These are phyloP conservation scores for Eurystomus glaucurus DNA, from an alignment of 2,797 vertebrate species.

Conservation along the genomic window DNA sequence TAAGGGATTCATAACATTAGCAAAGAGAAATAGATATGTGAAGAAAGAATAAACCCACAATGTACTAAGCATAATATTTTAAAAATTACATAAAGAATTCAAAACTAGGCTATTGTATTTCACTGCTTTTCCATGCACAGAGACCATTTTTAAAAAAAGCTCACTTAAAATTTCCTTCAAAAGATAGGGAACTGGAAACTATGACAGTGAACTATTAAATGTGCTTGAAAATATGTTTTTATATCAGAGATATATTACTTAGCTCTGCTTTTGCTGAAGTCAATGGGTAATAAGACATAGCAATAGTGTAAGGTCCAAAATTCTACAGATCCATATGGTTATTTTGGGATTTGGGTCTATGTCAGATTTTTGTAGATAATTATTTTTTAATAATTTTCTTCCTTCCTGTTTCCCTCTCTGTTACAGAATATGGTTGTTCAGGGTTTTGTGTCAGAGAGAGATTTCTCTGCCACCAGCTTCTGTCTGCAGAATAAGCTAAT, in stretches of 20 bases:
- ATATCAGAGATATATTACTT: not conserved
- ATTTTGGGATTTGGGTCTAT: not conserved
- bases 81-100: not conserved
- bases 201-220: not conserved
- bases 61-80: not conserved
- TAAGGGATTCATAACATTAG: not conserved
- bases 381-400: slow-evolving; percentile 35
- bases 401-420: not conserved
- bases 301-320: not conserved
- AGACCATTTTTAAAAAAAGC: not conserved
- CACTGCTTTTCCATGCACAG: not conserved
- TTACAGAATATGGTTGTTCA: slow-evolving; percentile 1
- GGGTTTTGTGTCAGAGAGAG: slow-evolving; percentile 47
- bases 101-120: not conserved
- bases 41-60: not conserved
- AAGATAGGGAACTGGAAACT: not conserved
- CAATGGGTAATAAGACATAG: rapidly evolving
- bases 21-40: not conserved
- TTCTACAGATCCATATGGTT: not conserved
- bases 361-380: not conserved
- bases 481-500: slow-evolving; percentile 70
- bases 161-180: not conserved
- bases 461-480: slow-evolving; percentile 54
- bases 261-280: not conserved
- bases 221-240: not conserved